Evolutionary conservation across 2,113 vertebrate species (phyloP).

Genomic region (Archilochus colubris): DNA sequence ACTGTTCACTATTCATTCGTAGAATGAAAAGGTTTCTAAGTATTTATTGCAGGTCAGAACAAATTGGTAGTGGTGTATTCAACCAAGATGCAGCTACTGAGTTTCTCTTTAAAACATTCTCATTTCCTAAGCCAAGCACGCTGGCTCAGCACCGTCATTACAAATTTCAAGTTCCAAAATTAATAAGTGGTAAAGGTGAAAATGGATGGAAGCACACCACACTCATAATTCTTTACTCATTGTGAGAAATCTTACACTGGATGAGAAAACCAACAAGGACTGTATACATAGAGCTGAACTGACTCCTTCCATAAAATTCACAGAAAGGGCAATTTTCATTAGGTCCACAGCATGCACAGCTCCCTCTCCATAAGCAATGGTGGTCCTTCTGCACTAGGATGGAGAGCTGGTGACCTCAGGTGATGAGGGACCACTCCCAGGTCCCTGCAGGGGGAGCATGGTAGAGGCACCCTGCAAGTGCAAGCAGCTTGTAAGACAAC

Average conservation of each 20-base stretch:
- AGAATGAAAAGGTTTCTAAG: neutral
- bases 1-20: neutral
- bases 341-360: neutral
- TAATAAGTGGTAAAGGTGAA: slow-evolving; percentile 27
- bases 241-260: neutral
- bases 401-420: neutral
- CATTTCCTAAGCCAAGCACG: neutral
- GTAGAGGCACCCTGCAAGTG: neutral
- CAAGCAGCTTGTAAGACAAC: neutral
- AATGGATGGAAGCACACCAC: slow-evolving; percentile 17
- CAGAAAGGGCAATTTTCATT: neutral
- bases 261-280: neutral
- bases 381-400: neutral
- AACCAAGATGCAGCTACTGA: neutral
- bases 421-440: neutral
- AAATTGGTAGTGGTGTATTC: neutral
- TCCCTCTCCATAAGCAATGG: neutral
- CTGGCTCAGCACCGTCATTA: neutral
- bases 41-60: neutral
- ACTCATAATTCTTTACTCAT: slow-evolving; percentile 19
- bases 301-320: neutral
- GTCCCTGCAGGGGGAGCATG: neutral
- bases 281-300: neutral
- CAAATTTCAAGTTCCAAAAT: slow-evolving; percentile 43
- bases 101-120: neutral